Conservation (phyloP, 2,888 invertebrate genomes). For the Synanthedon vespiformis region DNA sequence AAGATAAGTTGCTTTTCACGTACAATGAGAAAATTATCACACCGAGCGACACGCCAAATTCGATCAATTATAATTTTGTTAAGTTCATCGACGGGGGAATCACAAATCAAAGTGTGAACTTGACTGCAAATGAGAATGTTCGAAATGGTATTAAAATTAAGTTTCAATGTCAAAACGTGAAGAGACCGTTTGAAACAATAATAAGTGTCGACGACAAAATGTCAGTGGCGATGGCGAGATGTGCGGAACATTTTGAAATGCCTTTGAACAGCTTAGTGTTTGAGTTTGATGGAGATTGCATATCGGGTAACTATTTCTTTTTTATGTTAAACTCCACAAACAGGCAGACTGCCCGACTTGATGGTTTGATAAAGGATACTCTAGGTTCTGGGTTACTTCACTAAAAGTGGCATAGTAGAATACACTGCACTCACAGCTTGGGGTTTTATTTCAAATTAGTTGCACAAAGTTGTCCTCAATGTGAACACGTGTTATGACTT, state of each 20-base stretch:
- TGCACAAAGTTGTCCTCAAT: too few relatives aligned
- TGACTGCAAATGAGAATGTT: slow-evolving; percentile 8
- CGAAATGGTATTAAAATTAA: slow-evolving; percentile 40
- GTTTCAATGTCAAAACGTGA: slow-evolving; percentile 53
- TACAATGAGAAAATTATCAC: slow-evolving; percentile 46
- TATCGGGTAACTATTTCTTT: slow-evolving; percentile 26
- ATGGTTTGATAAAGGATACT: too few relatives aligned
- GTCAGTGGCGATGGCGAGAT: slow-evolving; percentile 47
- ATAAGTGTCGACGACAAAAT: slow-evolving; percentile 40
- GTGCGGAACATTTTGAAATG: slow-evolving; percentile 52
- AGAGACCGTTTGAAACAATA: slow-evolving; percentile 36
- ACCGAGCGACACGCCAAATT: slow-evolving; percentile 48
- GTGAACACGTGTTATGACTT: too few relatives aligned
- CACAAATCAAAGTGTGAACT: slow-evolving; percentile 26
- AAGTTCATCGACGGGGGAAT: slow-evolving; percentile 62
- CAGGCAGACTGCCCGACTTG: background rate
- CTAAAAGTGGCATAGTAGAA: too few relatives aligned
- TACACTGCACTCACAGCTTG: too few relatives aligned
- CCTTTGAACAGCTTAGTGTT: slow-evolving; percentile 49
- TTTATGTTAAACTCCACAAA: background rate
- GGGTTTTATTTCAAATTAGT: too few relatives aligned
- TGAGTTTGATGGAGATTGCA: slow-evolving; percentile 65
- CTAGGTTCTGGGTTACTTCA: too few relatives aligned
- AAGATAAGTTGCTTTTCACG: slow-evolving; percentile 42
- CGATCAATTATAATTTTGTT: slow-evolving; percentile 44